Percentiles rank a stretch among this genome's conserved stretches.
Conservation (phyloP, 2,113 vertebrate species). For the Hippotragus niger region DNA sequence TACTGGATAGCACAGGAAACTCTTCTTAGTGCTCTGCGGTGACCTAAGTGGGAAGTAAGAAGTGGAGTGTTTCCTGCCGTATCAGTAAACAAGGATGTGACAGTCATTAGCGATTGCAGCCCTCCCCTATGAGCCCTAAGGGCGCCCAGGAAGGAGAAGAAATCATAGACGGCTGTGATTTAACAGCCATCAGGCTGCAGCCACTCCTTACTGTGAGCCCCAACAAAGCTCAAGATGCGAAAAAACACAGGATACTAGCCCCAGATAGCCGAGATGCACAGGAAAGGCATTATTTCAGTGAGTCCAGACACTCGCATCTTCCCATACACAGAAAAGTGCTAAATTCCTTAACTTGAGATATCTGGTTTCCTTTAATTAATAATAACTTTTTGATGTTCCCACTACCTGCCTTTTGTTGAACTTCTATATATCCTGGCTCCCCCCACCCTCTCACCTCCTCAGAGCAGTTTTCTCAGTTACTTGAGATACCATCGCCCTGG, state of each 20-base stretch:
- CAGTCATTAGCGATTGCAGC: background rate
- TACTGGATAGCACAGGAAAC: background rate
- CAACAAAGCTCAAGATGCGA: fast-evolving
- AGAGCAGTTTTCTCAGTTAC: background rate
- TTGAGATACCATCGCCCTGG: background rate
- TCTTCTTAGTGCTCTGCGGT: background rate
- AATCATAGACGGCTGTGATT: background rate
- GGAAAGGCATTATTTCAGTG: background rate
- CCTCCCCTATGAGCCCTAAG: background rate
- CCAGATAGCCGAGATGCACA: background rate
- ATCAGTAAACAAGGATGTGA: background rate
- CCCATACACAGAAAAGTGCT: background rate
- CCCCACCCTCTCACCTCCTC: background rate
- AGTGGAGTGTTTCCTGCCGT: background rate
- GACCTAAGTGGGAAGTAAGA: background rate
- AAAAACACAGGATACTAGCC: background rate
- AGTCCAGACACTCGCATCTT: background rate
- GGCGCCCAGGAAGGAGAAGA: background rate
- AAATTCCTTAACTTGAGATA: background rate
- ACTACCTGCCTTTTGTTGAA: background rate
- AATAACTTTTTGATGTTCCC: background rate
- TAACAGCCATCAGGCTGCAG: background rate
- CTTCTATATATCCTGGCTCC: background rate
- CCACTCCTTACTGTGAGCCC: background rate
- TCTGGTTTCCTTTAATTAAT: background rate